phyloP scores from a whole-genome alignment of 2,888 invertebrate genomes.

The Acanthosoma haemorrhoidale region DNA sequence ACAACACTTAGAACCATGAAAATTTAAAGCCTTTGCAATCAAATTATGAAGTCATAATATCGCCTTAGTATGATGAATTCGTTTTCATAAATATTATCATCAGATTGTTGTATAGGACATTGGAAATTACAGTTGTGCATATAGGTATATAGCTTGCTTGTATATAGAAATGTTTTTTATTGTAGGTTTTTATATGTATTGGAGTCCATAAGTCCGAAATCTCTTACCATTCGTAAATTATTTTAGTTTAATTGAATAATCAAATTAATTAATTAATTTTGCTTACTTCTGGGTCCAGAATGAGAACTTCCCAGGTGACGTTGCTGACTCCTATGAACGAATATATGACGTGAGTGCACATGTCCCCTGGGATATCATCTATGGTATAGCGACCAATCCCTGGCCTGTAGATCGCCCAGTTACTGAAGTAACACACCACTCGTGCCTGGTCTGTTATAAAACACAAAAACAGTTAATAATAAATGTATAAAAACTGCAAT shows the following conservation, averaged over 20 bases:
- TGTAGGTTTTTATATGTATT: too few relatives aligned
- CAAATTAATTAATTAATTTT: not conserved
- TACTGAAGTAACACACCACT: slow-evolving; percentile 63
- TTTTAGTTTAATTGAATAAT: too few relatives aligned
- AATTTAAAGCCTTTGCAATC: not conserved
- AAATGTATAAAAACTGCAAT: not conserved
- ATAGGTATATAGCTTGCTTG: too few relatives aligned
- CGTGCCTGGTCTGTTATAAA: slow-evolving; percentile 44
- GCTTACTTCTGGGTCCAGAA: slow-evolving; percentile 73
- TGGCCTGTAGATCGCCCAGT: slow-evolving; percentile 81
- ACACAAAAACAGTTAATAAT: too few relatives aligned
- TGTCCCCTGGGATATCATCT: slow-evolving; percentile 72
- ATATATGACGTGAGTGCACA: slow-evolving; percentile 82
- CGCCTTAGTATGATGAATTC: too few relatives aligned
- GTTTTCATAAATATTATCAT: too few relatives aligned
- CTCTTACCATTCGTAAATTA: too few relatives aligned
- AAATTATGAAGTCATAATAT: too few relatives aligned
- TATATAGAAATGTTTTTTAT: too few relatives aligned
- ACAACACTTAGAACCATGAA: not conserved
- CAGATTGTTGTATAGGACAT: too few relatives aligned
- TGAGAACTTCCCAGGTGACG: slow-evolving; percentile 65
- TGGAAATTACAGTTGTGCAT: too few relatives aligned
- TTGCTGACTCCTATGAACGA: slow-evolving; percentile 83
- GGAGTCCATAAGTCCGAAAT: too few relatives aligned
- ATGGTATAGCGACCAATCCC: slow-evolving; percentile 76